Base-by-base conservation (phyloP, 1,140 invertebrate species). In the Helicoverpa armigera region DNA sequence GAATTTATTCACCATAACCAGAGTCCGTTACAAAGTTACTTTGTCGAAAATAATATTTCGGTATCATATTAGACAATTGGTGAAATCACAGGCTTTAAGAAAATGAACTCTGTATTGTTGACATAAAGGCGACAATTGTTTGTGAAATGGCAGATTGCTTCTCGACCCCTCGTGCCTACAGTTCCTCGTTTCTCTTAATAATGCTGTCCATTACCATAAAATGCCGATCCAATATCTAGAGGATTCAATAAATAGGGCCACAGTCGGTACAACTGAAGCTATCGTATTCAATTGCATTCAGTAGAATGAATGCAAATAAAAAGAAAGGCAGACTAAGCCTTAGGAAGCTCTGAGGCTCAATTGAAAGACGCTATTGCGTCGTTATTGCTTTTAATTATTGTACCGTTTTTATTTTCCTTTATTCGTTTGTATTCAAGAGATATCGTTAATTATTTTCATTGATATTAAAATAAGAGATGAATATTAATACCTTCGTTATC, bases 171-270 rank as follows among this genome's bases (percentile, higher is more conserved):
- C 35, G 35, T 31, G 35, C 35, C 61, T 31, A 11, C 43, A 53
- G 50, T 70, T 51, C 48, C 43, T 43, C 14, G 61, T 43, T 69
- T 69, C 50, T 50, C 67, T 29, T 70, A 70, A 70, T 70, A 70
- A 70, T 53, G 67, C 67, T 70, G 67, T 70, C 67, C 50, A 70
- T 70, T 70, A 29, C 67, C 67, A 70, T 70, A 70, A 70, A 70
- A 70, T 70, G 50, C 12, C 50, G 50, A 70, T 70, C 50, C 67
- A 70, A 54, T 70, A 70, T 53, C 50, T 18, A n/a, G 3, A 29
- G 67, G 67, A 70, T 70, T 54, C 67, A 70, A 70, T 70, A 54
- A 70, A 70, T 70, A 70, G 67, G 53, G 13, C 5, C 50, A 7
- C 63, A 12, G 63, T 35, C n/a, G n/a, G 31, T 51, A 70, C 63